These are phyloP conservation scores for Halyomorpha halys DNA, from an alignment of 1,140 invertebrate species.

Conservation along the genomic window DNA sequence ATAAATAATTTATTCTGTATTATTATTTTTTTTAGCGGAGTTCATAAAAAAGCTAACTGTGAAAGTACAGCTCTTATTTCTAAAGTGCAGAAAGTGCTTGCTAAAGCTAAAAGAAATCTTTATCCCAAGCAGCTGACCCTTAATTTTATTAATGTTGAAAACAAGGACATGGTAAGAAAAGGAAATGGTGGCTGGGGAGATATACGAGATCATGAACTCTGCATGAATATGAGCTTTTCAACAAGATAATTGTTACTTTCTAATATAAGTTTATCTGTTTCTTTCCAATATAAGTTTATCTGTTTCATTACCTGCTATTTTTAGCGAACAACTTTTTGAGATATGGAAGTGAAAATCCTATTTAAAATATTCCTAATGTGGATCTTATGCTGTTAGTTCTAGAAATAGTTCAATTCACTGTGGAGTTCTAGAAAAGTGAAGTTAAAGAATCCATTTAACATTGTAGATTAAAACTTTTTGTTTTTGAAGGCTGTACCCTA, in stretches of 20 bases:
- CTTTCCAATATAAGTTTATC: too few species aligned
- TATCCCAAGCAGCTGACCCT: slow-evolving; percentile 72
- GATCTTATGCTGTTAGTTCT: too few species aligned
- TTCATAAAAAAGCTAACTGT: slow-evolving; percentile 91
- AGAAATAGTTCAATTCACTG: too few species aligned
- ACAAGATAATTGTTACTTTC: slow-evolving; percentile 20
- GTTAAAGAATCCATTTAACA: too few species aligned
- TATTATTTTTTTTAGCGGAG: slow-evolving; percentile 68
- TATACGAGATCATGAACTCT: slow-evolving; percentile 52
- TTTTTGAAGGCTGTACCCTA: too few species aligned
- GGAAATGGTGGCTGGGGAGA: slow-evolving; percentile 99
- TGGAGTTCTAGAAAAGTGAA: too few species aligned
- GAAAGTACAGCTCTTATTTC: slow-evolving; percentile 73
- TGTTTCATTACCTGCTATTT: too few species aligned
- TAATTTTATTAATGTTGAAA: slow-evolving; percentile 50
- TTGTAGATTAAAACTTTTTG: too few species aligned
- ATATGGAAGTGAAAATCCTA: too few species aligned
- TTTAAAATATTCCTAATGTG: too few species aligned
- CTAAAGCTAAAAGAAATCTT: slow-evolving; percentile 64
- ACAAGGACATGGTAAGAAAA: slow-evolving; percentile 76
- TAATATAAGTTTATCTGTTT: too few species aligned
- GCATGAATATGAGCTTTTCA: slow-evolving; percentile 34
- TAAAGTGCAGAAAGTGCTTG: slow-evolving; percentile 71
- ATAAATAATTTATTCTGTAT: neutral
- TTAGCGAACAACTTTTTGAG: too few species aligned